Conservation (phyloP, 2,113 vertebrate species). For the Microtus oregoni region DNA sequence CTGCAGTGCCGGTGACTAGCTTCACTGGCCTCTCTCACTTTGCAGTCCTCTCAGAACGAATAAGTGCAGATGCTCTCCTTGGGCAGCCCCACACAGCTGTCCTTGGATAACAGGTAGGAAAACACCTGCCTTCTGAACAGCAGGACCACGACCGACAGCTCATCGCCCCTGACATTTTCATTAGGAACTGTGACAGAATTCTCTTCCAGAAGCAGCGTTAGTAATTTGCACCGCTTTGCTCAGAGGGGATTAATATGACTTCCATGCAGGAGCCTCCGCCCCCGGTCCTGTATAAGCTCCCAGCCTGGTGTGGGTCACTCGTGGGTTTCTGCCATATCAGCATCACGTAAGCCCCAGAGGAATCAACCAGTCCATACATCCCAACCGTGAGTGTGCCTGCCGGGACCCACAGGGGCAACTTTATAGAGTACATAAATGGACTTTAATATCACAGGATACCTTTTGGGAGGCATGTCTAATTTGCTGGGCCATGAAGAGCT, state of each 20-base stretch:
- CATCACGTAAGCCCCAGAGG: conserved; percentile 77
- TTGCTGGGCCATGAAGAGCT: conserved; percentile 76
- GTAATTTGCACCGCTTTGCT: conserved; percentile 81
- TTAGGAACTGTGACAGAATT: conserved; percentile 72
- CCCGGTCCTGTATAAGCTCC: conserved; percentile 71
- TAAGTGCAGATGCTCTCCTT: background rate
- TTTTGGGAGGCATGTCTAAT: conserved; percentile 81
- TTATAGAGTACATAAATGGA: conserved; percentile 77
- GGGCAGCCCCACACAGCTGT: conserved; percentile 6
- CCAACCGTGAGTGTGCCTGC: conserved; percentile 65
- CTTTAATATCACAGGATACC: conserved; percentile 84
- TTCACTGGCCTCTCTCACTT: background rate
- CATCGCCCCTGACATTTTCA: conserved; percentile 82
- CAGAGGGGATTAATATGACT: conserved; percentile 83
- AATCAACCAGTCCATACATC: conserved; percentile 73
- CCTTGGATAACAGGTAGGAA: conserved; percentile 69
- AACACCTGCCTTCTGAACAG: conserved; percentile 76
- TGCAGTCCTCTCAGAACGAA: conserved; percentile 48
- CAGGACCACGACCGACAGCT: conserved; percentile 78
- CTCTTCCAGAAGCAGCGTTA: conserved; percentile 81
- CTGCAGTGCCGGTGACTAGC: background rate
- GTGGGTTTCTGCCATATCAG: conserved; percentile 69
- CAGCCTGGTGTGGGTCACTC: conserved; percentile 59
- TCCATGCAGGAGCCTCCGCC: conserved; percentile 62
- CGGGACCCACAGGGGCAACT: conserved; percentile 74